A percentile compares a stretch with the other conserved stretches of the same genome.
These are phyloP conservation scores for Latheticus oryzae DNA, from an alignment of 2,888 invertebrate species.

Conservation along the genomic window DNA sequence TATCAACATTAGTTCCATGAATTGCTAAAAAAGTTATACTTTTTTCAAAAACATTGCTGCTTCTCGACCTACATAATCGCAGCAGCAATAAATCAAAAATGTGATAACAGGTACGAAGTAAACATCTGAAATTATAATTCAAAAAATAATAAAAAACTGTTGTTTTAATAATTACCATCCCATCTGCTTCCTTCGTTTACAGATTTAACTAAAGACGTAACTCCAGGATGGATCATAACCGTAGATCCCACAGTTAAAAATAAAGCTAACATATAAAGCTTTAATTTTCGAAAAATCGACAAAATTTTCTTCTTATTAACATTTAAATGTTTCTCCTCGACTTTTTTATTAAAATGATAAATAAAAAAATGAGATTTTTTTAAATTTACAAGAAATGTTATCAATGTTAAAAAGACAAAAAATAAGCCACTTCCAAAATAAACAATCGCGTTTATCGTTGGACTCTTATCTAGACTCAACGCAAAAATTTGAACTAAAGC, in stretches of 20 bases:
- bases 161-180: conserved; percentile 46
- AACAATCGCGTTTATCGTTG: conserved; percentile 24
- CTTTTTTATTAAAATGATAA: conserved; percentile 8
- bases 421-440: conserved; percentile 37
- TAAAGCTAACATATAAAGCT: conserved; percentile 43
- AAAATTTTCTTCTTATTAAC: conserved; percentile 11
- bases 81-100: conserved; percentile 47
- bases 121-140: conserved; percentile 47
- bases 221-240: conserved; percentile 50
- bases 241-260: conserved; percentile 49
- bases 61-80: conserved; percentile 52
- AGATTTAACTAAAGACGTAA: conserved; percentile 48
- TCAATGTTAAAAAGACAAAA: conserved; percentile 17
- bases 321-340: conserved; percentile 13
- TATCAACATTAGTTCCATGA: too few species aligned
- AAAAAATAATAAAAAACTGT: conserved; percentile 12
- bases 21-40: conserved; percentile 42
- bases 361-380: conserved; percentile 1
- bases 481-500: conserved; percentile 36
- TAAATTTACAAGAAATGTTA: not conserved
- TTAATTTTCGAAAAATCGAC: conserved; percentile 13
- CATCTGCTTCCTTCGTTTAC: conserved; percentile 43
- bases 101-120: conserved; percentile 53
- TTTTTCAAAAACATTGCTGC: conserved; percentile 47
- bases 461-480: conserved; percentile 10